A percentile compares a stretch with the other conserved stretches of the same genome.
Evolutionary conservation across 2,113 vertebrate species (phyloP).

Genomic region (Dicrurus megarhynchus): DNA sequence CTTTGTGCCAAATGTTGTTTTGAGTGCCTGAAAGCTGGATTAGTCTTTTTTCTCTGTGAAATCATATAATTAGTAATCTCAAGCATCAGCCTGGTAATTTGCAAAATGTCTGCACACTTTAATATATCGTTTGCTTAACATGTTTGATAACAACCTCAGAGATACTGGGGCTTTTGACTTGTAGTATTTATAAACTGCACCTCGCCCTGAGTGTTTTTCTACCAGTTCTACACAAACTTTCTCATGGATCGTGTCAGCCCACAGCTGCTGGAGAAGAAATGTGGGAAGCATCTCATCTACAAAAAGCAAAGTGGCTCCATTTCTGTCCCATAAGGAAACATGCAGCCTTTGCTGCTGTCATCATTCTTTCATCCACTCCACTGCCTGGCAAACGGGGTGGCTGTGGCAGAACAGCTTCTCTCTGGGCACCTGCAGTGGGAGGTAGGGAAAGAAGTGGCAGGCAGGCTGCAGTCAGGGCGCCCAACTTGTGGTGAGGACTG

Average conservation of each 20-base stretch:
- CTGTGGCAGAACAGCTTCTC: accelerated
- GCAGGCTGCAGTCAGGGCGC: not conserved
- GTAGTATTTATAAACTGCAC: not conserved
- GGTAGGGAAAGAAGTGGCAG: accelerated
- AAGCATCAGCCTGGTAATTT: constrained; percentile 38
- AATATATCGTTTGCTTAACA: constrained; percentile 32
- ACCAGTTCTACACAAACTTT: not conserved
- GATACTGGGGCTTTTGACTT: not conserved
- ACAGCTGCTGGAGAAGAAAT: not conserved
- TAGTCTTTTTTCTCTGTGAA: constrained; percentile 49
- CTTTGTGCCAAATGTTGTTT: constrained; percentile 48
- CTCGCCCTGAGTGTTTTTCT: not conserved
- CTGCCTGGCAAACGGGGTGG: accelerated
- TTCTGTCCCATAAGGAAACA: not conserved
- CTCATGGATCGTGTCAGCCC: not conserved
- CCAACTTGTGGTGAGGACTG: not conserved
- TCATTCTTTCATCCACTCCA: accelerated
- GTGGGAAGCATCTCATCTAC: not conserved
- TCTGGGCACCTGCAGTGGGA: accelerated
- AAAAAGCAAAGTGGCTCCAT: not conserved
- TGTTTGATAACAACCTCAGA: constrained; percentile 40
- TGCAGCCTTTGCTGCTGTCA: accelerated
- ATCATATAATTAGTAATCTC: constrained; percentile 48
- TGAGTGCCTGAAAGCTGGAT: constrained; percentile 41
- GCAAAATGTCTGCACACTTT: constrained; percentile 34